Base-by-base conservation (phyloP, 1,140 invertebrate species). In the Coelopa frigida region DNA sequence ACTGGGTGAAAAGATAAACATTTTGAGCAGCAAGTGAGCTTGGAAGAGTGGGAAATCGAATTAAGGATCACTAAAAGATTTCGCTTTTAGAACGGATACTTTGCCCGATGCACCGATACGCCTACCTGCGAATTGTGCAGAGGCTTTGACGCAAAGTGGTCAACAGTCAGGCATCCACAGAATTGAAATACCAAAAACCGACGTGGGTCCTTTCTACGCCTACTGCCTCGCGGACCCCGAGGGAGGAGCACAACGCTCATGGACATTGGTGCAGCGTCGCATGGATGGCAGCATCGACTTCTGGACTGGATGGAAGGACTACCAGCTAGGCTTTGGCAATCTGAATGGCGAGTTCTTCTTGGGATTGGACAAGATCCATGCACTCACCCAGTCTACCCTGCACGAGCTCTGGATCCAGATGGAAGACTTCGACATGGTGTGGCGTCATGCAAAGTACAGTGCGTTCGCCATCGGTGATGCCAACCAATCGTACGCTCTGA, bases 381-480 rank as follows among this genome's bases (percentile, higher is more conserved):
- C 63, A 33, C 47, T 78, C 10, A 78, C 76, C 4, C 75, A 70
- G 45, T 71, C 75, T 52, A 72, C 73, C 53, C 61, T 77, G 33
- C 77, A 79, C 39, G 74, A 77, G 35, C 54, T 83, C 21, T 36
- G 75, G 33, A 73, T 85, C 24, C 76, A 81, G 41, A 60, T 85
- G 60, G 73, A 78, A 54, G 78, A 83, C 38, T 73, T 77, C 29
- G 55, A 72, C 12, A 65, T 70, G 0, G 61, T 68, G 23, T 72
- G 70, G 14, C 75, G 72, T 21, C 71, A 68, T 31, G 82, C 80
- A 5, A 60, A 61, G 10, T 86, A 83, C 58, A 71, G 73, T 3
- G 67, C 74, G 14, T 85, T 85, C 55, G 73, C 73, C 3, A 66
- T 85, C n/a, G 75, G 73, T 7, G 66, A 73, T 11, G 80, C 83